Evolutionary conservation across 1,140 invertebrate species (phyloP).

Genomic region (Drosophila truncata): DNA sequence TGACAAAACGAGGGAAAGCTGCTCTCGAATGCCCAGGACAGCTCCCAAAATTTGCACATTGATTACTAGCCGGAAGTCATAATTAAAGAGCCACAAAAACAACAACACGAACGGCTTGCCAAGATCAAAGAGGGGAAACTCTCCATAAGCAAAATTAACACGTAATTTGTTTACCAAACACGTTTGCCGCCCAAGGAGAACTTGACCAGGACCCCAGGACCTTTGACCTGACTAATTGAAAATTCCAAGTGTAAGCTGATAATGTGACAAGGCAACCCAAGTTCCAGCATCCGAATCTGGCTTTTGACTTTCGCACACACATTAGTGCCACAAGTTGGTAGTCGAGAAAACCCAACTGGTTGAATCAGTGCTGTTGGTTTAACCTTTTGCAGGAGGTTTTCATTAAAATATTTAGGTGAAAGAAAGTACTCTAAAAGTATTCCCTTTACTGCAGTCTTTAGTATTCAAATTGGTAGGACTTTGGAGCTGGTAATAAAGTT

Average conservation of each 20-base stretch:
- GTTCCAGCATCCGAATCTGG: conserved; percentile 27
- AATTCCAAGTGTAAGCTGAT: conserved; percentile 76
- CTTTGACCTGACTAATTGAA: conserved; percentile 75
- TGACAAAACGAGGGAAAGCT: conserved; percentile 49
- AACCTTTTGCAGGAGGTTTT: neutral
- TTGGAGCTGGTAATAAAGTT: too few relatives aligned
- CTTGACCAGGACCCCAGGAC: conserved; percentile 61
- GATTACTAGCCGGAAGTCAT: conserved; percentile 81
- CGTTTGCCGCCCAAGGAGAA: conserved; percentile 47
- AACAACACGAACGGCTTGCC: neutral
- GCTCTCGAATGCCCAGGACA: conserved; percentile 63
- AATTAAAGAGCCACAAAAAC: conserved; percentile 75
- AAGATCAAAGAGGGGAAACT: conserved; percentile 50
- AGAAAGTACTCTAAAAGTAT: too few relatives aligned
- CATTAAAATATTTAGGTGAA: neutral
- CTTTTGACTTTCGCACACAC: conserved; percentile 36
- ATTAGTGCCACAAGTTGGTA: conserved; percentile 27
- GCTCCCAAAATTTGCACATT: conserved; percentile 74
- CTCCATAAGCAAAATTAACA: conserved; percentile 73
- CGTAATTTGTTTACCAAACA: conserved; percentile 83
- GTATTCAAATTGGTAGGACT: neutral
- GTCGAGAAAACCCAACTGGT: neutral
- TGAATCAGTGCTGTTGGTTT: conserved; percentile 13
- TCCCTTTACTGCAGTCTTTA: neutral
- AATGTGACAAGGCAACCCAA: conserved; percentile 62